These are phyloP conservation scores for Pseudococcus longispinus DNA, from an alignment of 2,888 invertebrate species.

Conservation along the genomic window DNA sequence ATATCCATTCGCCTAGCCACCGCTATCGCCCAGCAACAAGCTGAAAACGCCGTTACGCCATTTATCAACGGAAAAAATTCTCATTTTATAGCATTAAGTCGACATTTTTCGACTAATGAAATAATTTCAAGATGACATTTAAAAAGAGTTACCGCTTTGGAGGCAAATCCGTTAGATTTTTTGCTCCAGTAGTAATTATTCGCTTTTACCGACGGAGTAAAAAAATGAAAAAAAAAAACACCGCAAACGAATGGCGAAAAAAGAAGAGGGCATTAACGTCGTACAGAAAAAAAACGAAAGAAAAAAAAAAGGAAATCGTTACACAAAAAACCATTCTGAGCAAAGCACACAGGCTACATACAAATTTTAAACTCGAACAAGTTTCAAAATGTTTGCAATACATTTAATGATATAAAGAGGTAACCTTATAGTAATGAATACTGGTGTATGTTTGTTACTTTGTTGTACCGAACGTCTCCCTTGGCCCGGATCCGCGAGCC, in stretches of 20 bases:
- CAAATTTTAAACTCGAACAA: conserved; percentile 39
- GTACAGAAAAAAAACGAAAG: not conserved
- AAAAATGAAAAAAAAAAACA: not conserved
- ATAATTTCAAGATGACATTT: conserved; percentile 28
- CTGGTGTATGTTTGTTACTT: not conserved
- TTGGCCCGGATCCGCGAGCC: too few relatives aligned
- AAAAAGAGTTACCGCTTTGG: not conserved
- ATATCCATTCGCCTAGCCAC: not conserved
- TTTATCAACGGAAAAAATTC: not conserved
- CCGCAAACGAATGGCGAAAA: not conserved
- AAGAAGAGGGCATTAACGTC: not conserved
- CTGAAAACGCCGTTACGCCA: not conserved
- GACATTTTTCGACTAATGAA: conserved; percentile 12
- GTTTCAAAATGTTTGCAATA: conserved; percentile 40
- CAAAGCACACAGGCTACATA: not conserved
- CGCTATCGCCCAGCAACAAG: conserved; percentile 19
- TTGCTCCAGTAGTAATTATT: not conserved
- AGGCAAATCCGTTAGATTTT: conserved; percentile 24
- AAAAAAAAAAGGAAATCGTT: not conserved
- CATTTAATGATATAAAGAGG: conserved; percentile 37
- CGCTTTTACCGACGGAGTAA: not conserved
- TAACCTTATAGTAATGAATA: conserved; percentile 13
- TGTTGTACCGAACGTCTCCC: not conserved
- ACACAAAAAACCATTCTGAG: not conserved
- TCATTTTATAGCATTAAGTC: not conserved